Evolutionary conservation across 1,140 invertebrate species (phyloP), one percentile per base, ranked within the genome.

Genomic region (Drosophila mayri): DNA sequence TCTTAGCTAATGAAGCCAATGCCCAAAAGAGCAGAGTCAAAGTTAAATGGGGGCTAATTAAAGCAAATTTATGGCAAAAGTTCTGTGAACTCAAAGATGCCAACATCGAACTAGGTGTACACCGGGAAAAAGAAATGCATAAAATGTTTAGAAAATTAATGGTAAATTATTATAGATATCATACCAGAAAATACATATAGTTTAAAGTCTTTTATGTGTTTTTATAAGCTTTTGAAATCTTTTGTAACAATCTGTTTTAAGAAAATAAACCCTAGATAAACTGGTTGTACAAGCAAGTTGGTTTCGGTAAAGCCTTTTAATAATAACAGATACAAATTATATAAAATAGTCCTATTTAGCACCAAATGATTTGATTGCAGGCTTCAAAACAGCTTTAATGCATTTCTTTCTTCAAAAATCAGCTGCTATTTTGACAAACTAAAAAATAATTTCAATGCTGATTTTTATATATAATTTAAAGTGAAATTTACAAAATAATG

Each of bases 51-150:
- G 11, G 37, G 43, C 47, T 72, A 72, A 72, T 72, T 72, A 72
- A 72, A 22, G 43, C 70, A 50, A 60, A 72, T 72, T 72, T 72
- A 72, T 72, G 66, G 68, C 66, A 49, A 71, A 40, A 76, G 61
- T 76, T 76, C 73, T 52, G 57, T 74, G 47, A 61, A 76, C 71
- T 52, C 30, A 25, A 20, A 54, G 20, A 47, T 47, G 20, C 28
- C 32, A 40, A 49, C 41, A 35, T 12, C 4, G 28, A 44, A 18
- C 43, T 47, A 71, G 25, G 11, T 54, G 32, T 40, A 16, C 55
- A 58, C 20, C 9, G 10, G 7, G 8, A n/a, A n/a, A n/a, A 22
- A 10, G 18, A 30, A 25, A 52, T n/a, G 3, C 3, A 18, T 8
- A 3, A 12, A 12, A 3, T n/a, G 8, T 2, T 4, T 25, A 25